Conservation (phyloP, 2,888 invertebrate genomes). For the Epinotia bilunana region DNA sequence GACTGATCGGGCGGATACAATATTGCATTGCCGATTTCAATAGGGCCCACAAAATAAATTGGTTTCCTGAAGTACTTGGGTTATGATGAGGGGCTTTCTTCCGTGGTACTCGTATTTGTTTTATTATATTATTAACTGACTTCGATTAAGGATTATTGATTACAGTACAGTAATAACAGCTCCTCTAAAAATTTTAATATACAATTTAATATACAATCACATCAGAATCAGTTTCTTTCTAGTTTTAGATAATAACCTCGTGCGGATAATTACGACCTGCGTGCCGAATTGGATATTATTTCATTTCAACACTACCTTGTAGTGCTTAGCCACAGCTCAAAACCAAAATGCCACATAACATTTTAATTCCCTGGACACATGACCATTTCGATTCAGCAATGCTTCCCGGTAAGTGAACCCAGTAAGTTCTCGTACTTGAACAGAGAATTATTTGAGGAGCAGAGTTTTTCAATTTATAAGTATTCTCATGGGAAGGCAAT, state of each 20-base stretch:
- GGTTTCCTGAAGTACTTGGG: neutral
- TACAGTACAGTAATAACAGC: neutral
- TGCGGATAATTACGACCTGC: constrained; percentile 19
- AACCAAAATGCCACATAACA: neutral
- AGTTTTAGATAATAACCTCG: neutral
- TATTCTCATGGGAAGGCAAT: constrained; percentile 7
- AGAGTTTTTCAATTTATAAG: constrained; percentile 12
- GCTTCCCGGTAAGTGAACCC: neutral
- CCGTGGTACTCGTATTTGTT: constrained; percentile 3
- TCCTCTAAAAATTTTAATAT: neutral
- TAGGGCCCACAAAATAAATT: constrained; percentile 6
- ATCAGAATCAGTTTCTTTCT: neutral
- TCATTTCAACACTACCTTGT: neutral
- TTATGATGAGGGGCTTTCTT: neutral
- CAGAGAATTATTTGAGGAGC: neutral
- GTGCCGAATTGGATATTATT: constrained; percentile 5
- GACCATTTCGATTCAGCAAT: neutral
- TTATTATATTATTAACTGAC: neutral
- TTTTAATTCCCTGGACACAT: neutral
- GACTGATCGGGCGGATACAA: constrained; percentile 9
- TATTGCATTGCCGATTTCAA: constrained; percentile 16
- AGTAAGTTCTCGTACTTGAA: neutral
- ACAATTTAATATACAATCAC: neutral
- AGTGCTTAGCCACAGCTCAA: neutral
- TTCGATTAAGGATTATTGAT: neutral